Conservation (phyloP, 2,113 vertebrate genomes). For the Budorcas taxicolor region DNA sequence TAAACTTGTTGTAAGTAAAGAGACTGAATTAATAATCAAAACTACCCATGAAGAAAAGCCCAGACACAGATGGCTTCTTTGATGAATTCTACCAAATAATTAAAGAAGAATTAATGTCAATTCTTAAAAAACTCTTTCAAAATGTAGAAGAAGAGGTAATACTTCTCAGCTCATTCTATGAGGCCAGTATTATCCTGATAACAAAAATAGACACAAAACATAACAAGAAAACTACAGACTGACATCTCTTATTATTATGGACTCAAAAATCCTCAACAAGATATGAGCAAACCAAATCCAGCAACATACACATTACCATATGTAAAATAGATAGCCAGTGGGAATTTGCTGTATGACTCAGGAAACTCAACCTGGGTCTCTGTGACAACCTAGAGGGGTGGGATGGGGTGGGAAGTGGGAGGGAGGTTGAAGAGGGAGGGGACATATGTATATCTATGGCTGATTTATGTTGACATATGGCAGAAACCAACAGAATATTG, state of each 20-base stretch:
- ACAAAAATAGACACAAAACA: slow-evolving; percentile 12
- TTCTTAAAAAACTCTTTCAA: slow-evolving; percentile 41
- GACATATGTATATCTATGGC: neutral
- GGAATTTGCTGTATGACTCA: neutral
- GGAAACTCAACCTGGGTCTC: neutral
- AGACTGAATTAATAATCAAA: slow-evolving; percentile 30
- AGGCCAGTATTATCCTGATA: neutral
- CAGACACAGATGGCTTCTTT: neutral
- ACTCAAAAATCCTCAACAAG: slow-evolving; percentile 2
- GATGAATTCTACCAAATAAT: slow-evolving; percentile 27
- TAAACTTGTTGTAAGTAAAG: slow-evolving; percentile 5
- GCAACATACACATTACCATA: neutral
- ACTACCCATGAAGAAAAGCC: neutral
- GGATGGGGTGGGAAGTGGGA: neutral
- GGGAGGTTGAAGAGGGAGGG: neutral
- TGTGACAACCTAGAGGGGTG: neutral
- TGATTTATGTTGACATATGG: neutral
- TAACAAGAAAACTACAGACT: neutral
- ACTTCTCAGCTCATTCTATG: neutral
- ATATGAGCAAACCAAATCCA: slow-evolving; percentile 2
- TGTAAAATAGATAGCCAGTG: neutral
- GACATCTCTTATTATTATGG: neutral
- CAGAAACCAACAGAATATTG: neutral
- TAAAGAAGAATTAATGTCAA: slow-evolving; percentile 18
- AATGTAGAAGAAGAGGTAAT: neutral